Conservation (phyloP, 2,113 vertebrate genomes). For the Tiliqua scincoides region DNA sequence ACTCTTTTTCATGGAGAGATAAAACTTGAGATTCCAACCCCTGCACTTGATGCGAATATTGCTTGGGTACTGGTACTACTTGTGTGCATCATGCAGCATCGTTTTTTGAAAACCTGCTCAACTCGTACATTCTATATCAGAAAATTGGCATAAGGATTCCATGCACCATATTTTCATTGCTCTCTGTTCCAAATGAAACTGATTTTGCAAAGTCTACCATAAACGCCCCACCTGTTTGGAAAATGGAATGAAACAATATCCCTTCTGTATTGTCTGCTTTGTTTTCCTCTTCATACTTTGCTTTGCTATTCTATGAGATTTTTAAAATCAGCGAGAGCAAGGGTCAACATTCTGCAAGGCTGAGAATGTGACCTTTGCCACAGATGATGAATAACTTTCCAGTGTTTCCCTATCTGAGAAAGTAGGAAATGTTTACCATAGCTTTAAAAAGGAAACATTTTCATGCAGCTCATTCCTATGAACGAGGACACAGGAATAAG, state of each 20-base stretch:
- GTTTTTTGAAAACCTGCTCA: background rate
- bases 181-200: background rate
- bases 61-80: too few species aligned
- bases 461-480: background rate
- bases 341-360: background rate
- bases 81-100: background rate
- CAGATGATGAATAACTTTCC: background rate
- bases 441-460: background rate
- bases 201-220: background rate
- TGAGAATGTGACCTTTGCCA: accelerated
- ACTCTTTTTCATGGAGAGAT: too few species aligned
- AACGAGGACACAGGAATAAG: background rate
- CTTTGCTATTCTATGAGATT: background rate
- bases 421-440: background rate
- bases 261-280: background rate
- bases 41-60: too few species aligned
- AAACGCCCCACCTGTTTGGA: background rate
- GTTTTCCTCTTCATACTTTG: background rate
- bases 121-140: background rate
- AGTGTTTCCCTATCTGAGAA: background rate
- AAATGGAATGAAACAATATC: background rate
- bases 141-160: background rate
- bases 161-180: too few species aligned
- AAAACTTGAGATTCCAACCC: too few species aligned
- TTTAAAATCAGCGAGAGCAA: background rate